A percentile compares a stretch with the other conserved stretches of the same genome.
phyloP scores from a whole-genome alignment of 2,113 vertebrate genomes.

The Australoheros scitulus region DNA sequence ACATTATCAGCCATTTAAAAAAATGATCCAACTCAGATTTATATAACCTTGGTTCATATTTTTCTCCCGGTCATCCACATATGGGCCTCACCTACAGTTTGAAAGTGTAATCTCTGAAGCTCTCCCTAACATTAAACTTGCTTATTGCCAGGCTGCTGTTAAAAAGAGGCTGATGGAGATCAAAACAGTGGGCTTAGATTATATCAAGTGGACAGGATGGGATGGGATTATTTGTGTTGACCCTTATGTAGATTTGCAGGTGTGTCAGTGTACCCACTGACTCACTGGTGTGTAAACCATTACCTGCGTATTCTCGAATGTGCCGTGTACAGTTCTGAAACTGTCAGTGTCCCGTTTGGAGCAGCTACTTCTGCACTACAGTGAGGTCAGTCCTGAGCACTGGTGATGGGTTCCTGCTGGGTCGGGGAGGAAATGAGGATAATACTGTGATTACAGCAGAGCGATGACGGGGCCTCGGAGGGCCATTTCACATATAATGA shows the following conservation, averaged over 20 bases:
- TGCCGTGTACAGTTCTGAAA: not conserved
- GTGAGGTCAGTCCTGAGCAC: constrained; percentile 14
- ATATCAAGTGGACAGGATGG: not conserved
- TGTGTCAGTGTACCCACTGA: not conserved
- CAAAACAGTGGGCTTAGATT: not conserved
- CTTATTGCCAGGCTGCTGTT: not conserved
- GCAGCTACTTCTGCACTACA: not conserved
- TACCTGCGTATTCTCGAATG: too few relatives aligned
- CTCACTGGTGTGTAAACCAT: not conserved
- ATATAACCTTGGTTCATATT: not conserved
- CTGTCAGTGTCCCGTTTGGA: not conserved
- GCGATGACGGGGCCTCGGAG: not conserved
- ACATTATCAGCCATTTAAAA: too few relatives aligned
- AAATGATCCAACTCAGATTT: too few relatives aligned
- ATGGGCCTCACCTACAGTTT: too few relatives aligned
- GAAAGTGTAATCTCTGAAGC: not conserved
- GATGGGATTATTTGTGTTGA: not conserved
- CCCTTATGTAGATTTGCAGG: not conserved
- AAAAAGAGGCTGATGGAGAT: not conserved
- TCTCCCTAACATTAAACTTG: not conserved
- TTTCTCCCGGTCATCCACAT: not conserved
- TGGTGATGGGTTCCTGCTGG: not conserved
- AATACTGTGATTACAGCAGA: constrained; percentile 34
- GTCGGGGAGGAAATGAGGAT: constrained; percentile 25
- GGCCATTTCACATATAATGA: constrained; percentile 1